These are phyloP conservation scores for Lepidonotus clava DNA, from an alignment of 2,888 invertebrate genomes.

Conservation along the genomic window DNA sequence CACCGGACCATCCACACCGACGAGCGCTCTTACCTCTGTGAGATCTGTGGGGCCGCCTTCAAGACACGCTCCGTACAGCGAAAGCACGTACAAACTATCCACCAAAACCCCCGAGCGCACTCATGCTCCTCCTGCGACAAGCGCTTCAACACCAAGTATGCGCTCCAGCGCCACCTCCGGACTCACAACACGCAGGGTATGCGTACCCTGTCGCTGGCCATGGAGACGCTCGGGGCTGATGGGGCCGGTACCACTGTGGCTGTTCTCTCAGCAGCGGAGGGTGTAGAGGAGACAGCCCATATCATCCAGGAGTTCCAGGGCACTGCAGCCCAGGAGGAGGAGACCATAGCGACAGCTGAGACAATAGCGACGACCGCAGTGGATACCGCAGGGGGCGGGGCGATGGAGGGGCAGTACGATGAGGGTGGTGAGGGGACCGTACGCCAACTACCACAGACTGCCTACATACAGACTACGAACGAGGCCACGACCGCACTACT, in stretches of 20 bases:
- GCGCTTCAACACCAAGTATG: conserved; percentile 80
- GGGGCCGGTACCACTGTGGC: not conserved
- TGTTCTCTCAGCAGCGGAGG: not conserved
- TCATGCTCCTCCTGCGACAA: conserved; percentile 77
- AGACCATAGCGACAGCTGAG: not conserved
- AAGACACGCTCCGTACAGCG: conserved; percentile 80
- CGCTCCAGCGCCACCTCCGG: conserved; percentile 78
- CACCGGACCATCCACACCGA: conserved; percentile 80
- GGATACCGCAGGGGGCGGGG: too few relatives aligned
- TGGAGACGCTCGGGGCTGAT: not conserved
- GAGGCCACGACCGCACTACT: conserved; percentile 52
- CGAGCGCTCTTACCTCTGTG: conserved; percentile 81
- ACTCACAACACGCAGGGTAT: conserved; percentile 69
- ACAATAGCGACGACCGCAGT: too few relatives aligned
- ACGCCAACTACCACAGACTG: conserved; percentile 35
- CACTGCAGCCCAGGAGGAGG: not conserved
- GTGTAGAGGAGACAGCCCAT: not conserved
- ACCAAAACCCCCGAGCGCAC: conserved; percentile 79
- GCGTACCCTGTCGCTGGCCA: conserved; percentile 30
- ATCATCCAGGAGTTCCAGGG: not conserved
- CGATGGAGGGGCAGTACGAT: not conserved
- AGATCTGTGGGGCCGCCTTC: conserved; percentile 82
- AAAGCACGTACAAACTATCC: conserved; percentile 80
- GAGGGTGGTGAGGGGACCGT: not conserved
- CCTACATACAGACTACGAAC: conserved; percentile 44